These are phyloP conservation scores for Luehdorfia chinensis DNA, from an alignment of 1,140 invertebrate genomes.

Conservation along the genomic window DNA sequence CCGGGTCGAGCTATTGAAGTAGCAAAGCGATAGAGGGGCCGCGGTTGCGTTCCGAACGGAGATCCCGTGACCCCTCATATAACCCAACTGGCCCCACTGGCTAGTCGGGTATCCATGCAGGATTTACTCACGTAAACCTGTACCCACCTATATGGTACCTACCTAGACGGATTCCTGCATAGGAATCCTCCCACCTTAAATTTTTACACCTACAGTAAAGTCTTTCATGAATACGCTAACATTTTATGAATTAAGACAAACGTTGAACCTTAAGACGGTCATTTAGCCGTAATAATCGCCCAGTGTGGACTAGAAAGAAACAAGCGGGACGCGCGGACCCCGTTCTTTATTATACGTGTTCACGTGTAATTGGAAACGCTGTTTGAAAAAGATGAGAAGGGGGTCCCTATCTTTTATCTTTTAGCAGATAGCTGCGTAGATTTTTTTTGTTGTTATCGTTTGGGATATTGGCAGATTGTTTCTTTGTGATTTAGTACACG, in stretches of 20 bases:
- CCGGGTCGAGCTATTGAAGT: too few relatives aligned
- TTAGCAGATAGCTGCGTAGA: constrained; percentile 5
- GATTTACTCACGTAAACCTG: too few relatives aligned
- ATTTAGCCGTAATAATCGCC: constrained; percentile 72
- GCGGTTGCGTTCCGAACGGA: too few relatives aligned
- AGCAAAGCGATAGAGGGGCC: too few relatives aligned
- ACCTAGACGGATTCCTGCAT: too few relatives aligned
- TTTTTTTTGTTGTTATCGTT: constrained; percentile 15
- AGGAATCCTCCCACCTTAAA: too few relatives aligned
- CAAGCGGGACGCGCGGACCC: constrained; percentile 30
- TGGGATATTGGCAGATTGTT: constrained; percentile 14
- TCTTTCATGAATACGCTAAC: too few relatives aligned
- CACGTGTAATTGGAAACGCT: constrained; percentile 62
- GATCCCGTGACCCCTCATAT: too few relatives aligned
- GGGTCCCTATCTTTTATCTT: constrained; percentile 17
- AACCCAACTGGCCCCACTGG: too few relatives aligned
- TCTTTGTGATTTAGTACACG: constrained; percentile 10
- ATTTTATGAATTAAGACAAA: constrained; percentile 23
- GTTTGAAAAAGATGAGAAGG: constrained; percentile 36
- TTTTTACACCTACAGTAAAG: too few relatives aligned
- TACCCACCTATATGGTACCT: too few relatives aligned
- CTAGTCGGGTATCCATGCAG: too few relatives aligned
- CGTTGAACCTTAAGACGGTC: constrained; percentile 57
- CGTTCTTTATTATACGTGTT: constrained; percentile 48
- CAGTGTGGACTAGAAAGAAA: constrained; percentile 58